These are phyloP conservation scores for Chesias legatella DNA, from an alignment of 2,888 invertebrate genomes.

Conservation along the genomic window DNA sequence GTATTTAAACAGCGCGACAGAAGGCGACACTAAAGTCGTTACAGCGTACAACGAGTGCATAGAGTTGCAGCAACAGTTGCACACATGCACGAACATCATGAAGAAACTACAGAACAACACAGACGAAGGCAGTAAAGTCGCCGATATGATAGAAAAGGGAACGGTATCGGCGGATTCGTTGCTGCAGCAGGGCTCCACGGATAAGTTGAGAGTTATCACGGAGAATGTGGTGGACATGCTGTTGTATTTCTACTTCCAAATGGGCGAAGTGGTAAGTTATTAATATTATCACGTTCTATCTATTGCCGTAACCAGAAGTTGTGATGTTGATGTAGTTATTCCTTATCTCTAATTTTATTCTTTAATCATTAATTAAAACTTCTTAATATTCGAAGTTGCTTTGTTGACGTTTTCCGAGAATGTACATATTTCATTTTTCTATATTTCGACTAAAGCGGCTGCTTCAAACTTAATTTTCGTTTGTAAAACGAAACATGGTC, in stretches of 20 bases:
- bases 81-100: constrained; percentile 89
- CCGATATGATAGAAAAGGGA: constrained; percentile 55
- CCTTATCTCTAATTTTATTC: too few species aligned
- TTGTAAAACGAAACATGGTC: too few species aligned
- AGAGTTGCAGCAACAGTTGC: constrained; percentile 93
- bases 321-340: too few species aligned
- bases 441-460: too few species aligned
- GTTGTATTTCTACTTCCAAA: constrained; percentile 83
- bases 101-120: constrained; percentile 84
- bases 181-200: constrained; percentile 85
- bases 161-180: constrained; percentile 60
- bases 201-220: constrained; percentile 90
- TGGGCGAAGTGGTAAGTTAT: constrained; percentile 59
- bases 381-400: too few species aligned
- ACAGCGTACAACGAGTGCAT: constrained; percentile 87
- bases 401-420: too few species aligned
- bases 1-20: constrained; percentile 85
- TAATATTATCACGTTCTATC: background rate
- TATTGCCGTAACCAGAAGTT: too few species aligned
- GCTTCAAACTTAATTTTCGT: too few species aligned
- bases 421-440: too few species aligned
- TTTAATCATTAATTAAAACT: too few species aligned
- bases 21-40: constrained; percentile 78
- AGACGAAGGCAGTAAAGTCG: constrained; percentile 52
- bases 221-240: constrained; percentile 91